Evolutionary conservation across 2,113 vertebrate species (phyloP).

Genomic region (Perca schrenkii): DNA sequence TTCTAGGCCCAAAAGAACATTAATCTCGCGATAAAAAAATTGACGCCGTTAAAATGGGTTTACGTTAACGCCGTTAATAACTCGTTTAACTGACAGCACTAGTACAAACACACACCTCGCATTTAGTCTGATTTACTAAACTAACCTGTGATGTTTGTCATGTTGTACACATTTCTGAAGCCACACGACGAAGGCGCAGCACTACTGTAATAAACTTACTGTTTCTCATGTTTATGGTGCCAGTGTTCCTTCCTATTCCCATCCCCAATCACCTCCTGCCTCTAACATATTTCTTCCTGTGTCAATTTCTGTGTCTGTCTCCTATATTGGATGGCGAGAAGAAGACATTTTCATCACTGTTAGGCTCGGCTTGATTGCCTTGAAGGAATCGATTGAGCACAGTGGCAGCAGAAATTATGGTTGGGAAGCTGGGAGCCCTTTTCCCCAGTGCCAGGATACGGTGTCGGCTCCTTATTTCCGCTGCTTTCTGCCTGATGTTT

Average conservation of each 20-base stretch:
- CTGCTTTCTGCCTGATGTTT: conserved; percentile 1
- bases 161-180: background rate
- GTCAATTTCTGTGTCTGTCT: conserved; percentile 20
- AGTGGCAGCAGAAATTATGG: conserved; percentile 44
- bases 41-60: too few relatives aligned
- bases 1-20: too few relatives aligned
- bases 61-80: too few relatives aligned
- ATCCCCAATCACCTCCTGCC: conserved; percentile 2
- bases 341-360: conserved; percentile 44
- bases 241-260: conserved; percentile 27
- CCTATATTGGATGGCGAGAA: conserved; percentile 22
- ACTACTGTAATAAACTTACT: background rate
- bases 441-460: conserved; percentile 8
- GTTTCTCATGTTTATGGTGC: conserved; percentile 17
- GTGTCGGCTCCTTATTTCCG: background rate
- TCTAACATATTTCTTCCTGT: conserved; percentile 18
- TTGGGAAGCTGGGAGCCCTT: conserved; percentile 11
- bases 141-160: conserved; percentile 6
- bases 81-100: too few relatives aligned
- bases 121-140: background rate
- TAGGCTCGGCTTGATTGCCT: conserved; percentile 31
- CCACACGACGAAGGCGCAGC: background rate
- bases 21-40: too few relatives aligned
- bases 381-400: conserved; percentile 47
- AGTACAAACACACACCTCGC: background rate